phyloP scores from a whole-genome alignment of 2,797 vertebrate species.

The Rhyacichthys aspro region DNA sequence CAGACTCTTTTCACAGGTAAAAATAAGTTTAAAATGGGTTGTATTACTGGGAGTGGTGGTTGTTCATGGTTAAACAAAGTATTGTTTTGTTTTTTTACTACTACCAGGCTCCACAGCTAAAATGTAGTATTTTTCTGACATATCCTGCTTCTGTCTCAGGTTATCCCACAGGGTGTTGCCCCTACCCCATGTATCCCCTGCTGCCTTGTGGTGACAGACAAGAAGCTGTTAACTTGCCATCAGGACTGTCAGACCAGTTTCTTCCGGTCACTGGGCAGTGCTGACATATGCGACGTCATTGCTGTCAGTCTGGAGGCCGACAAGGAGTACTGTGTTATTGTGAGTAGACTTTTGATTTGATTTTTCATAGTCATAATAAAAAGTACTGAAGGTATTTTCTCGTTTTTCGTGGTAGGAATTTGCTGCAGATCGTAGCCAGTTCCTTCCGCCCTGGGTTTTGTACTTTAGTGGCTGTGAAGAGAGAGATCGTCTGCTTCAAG shows the following conservation, averaged over 20 bases:
- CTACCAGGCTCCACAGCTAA: too few species aligned
- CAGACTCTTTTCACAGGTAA: too few species aligned
- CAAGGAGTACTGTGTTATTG: conserved; percentile 92
- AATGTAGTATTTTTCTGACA: too few species aligned
- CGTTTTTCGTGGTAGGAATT: conserved; percentile 84
- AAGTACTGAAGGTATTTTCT: not conserved
- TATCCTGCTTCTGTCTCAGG: conserved; percentile 70
- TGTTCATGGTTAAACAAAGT: too few species aligned
- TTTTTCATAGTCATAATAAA: not conserved
- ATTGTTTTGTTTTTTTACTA: too few species aligned
- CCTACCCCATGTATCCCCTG: conserved; percentile 92
- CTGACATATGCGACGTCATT: conserved; percentile 81
- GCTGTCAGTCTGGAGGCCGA: conserved; percentile 77
- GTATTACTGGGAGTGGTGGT: too few species aligned
- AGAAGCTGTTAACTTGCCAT: conserved; percentile 90
- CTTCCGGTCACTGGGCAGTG: conserved; percentile 89
- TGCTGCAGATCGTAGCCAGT: conserved; percentile 83
- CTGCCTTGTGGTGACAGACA: conserved; percentile 91
- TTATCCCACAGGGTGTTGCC: conserved; percentile 88
- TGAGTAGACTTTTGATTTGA: conserved; percentile 69
- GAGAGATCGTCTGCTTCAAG: conserved; percentile 86
- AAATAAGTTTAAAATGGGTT: too few species aligned
- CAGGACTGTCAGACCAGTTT: conserved; percentile 99
- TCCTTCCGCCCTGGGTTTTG: conserved; percentile 91
- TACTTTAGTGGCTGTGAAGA: conserved; percentile 93